Evolutionary conservation across 2,797 vertebrate species (phyloP).

Genomic region (Leptoclinus maculatus): DNA sequence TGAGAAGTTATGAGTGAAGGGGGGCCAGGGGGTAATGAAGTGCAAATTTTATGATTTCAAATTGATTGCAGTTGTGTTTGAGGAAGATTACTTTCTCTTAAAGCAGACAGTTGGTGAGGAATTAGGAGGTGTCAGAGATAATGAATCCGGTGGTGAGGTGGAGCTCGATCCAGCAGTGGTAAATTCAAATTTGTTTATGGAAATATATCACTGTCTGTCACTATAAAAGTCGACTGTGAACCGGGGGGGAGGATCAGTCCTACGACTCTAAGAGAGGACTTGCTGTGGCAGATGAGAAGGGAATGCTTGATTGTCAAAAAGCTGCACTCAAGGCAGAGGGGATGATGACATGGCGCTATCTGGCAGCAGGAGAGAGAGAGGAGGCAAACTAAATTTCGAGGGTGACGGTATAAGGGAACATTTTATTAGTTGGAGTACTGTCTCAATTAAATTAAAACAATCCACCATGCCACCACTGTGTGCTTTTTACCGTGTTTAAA

Average conservation of each 20-base stretch:
- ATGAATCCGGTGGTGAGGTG: slow-evolving; percentile 61
- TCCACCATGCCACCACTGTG: neutral
- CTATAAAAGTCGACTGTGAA: slow-evolving; percentile 52
- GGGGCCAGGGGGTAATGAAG: slow-evolving; percentile 21
- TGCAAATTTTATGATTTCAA: slow-evolving; percentile 57
- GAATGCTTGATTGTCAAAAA: slow-evolving; percentile 42
- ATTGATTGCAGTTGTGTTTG: slow-evolving; percentile 66
- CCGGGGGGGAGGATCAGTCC: slow-evolving; percentile 12
- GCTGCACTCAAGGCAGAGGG: slow-evolving; percentile 33
- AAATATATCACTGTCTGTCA: slow-evolving; percentile 68
- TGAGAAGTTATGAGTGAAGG: slow-evolving; percentile 39
- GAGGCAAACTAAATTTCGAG: neutral
- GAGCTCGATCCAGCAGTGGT: slow-evolving; percentile 55
- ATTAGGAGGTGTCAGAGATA: slow-evolving; percentile 71
- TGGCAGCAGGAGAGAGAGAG: neutral
- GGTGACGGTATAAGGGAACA: neutral
- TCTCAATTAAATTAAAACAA: neutral
- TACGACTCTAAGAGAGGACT: slow-evolving; percentile 46
- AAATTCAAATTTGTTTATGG: slow-evolving; percentile 71
- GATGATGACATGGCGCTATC: slow-evolving; percentile 14
- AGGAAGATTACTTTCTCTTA: slow-evolving; percentile 66
- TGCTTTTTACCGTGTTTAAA: neutral
- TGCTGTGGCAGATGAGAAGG: slow-evolving; percentile 40
- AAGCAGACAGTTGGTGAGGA: slow-evolving; percentile 73
- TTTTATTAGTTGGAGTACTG: neutral